These are phyloP conservation scores for Coenonympha glycerion DNA, from an alignment of 2,888 invertebrate genomes.

Conservation along the genomic window DNA sequence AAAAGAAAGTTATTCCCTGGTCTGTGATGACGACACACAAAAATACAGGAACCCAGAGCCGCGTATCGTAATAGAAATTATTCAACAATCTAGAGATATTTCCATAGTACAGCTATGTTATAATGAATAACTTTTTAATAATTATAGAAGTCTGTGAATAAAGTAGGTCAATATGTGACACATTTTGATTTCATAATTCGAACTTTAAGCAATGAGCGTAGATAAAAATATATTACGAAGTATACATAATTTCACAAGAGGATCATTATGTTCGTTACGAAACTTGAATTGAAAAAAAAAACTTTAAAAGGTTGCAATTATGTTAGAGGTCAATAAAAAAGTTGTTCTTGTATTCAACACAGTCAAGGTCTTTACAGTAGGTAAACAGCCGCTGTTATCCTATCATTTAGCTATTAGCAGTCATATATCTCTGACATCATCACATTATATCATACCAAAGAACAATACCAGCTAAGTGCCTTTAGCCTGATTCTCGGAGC, in stretches of 20 bases:
- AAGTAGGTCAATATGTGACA: too few relatives aligned
- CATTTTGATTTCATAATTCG: too few relatives aligned
- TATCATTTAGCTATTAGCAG: not conserved
- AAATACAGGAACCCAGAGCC: too few relatives aligned
- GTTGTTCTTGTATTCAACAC: not conserved
- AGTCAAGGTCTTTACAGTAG: not conserved
- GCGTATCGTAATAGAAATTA: too few relatives aligned
- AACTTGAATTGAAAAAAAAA: not conserved
- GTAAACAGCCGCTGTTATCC: not conserved
- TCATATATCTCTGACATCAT: not conserved
- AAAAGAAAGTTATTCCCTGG: too few relatives aligned
- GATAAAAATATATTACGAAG: not conserved
- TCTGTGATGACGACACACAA: too few relatives aligned
- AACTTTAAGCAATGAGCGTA: too few relatives aligned
- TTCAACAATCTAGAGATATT: too few relatives aligned
- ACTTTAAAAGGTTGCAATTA: not conserved
- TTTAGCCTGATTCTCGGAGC: not conserved
- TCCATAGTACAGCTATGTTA: too few relatives aligned
- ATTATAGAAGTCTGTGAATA: too few relatives aligned
- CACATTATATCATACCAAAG: not conserved
- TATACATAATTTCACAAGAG: not conserved
- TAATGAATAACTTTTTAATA: too few relatives aligned
- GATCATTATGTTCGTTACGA: not conserved
- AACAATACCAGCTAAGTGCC: not conserved
- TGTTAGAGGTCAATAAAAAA: constrained; percentile 1